Evolutionary conservation across 2,113 vertebrate genomes (phyloP).

Genomic region (Tautogolabrus adspersus): DNA sequence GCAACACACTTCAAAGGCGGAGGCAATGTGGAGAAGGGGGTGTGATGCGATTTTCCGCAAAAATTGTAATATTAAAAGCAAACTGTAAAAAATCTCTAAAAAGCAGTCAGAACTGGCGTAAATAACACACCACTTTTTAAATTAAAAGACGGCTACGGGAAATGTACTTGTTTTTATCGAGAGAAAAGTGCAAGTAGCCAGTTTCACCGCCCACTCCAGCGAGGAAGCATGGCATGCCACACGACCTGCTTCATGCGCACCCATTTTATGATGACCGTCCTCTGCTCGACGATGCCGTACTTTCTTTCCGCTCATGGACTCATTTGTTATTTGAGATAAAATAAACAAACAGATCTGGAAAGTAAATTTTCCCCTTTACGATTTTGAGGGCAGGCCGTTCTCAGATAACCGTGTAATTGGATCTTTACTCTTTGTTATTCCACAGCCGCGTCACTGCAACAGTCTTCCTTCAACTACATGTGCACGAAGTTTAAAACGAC

Average conservation of each 20-base stretch:
- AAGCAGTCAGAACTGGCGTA: rapidly evolving
- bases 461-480: constrained; percentile 61
- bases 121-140: rapidly evolving
- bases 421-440: constrained; percentile 78
- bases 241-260: constrained; percentile 81
- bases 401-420: constrained; percentile 60
- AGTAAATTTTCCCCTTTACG: rapidly evolving
- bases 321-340: neutral
- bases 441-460: constrained; percentile 65
- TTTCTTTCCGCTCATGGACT: neutral
- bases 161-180: constrained; percentile 56
- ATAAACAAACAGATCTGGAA: neutral
- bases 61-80: constrained; percentile 35
- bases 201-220: constrained; percentile 75
- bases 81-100: constrained; percentile 21
- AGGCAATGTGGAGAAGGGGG: constrained; percentile 73
- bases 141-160: neutral
- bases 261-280: constrained; percentile 78
- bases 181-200: constrained; percentile 69
- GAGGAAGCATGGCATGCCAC: constrained; percentile 82
- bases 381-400: neutral
- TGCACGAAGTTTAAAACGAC: constrained; percentile 65
- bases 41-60: constrained; percentile 75
- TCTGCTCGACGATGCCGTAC: constrained; percentile 59
- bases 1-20: constrained; percentile 82